Percentiles rank a stretch among this genome's conserved stretches.
phyloP scores from a whole-genome alignment of 2,113 vertebrate genomes.

The Malurus cyaneus region DNA sequence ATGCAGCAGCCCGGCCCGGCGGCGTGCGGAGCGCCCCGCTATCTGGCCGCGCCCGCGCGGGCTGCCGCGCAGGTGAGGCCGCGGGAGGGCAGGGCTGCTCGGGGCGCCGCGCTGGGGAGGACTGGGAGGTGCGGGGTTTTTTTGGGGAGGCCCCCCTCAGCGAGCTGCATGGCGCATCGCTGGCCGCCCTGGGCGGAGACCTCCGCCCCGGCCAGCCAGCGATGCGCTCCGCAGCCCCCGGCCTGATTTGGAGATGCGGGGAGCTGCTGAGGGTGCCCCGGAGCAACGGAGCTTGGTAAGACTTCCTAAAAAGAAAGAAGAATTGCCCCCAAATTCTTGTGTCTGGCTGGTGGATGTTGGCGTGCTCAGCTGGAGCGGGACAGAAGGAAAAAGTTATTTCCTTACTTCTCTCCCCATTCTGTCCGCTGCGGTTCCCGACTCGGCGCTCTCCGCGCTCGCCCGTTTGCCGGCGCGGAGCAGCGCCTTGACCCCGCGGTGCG shows the following conservation, averaged over 20 bases:
- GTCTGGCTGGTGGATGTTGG: neutral
- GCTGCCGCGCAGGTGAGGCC: slow-evolving; percentile 85
- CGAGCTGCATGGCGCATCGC: neutral
- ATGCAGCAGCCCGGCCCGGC: slow-evolving; percentile 81
- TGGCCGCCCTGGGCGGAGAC: neutral
- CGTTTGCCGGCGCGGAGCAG: neutral
- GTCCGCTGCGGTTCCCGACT: neutral
- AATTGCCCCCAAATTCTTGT: accelerated
- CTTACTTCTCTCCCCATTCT: neutral
- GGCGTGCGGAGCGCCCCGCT: slow-evolving; percentile 84
- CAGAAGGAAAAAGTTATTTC: neutral
- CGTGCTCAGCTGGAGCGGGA: neutral
- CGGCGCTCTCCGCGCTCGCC: neutral
- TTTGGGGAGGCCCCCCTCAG: neutral
- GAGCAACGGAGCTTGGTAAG: neutral
- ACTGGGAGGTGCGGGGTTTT: neutral
- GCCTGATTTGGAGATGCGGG: slow-evolving; percentile 8
- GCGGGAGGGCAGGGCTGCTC: neutral
- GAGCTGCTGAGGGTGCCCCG: neutral
- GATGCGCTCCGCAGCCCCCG: neutral
- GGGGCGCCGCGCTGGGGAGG: too few relatives aligned
- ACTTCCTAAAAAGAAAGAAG: neutral
- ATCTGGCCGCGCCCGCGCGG: slow-evolving; percentile 71
- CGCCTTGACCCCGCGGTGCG: neutral
- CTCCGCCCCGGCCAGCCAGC: neutral